phyloP scores from a whole-genome alignment of 2,888 invertebrate species.

The Pecten maximus region DNA sequence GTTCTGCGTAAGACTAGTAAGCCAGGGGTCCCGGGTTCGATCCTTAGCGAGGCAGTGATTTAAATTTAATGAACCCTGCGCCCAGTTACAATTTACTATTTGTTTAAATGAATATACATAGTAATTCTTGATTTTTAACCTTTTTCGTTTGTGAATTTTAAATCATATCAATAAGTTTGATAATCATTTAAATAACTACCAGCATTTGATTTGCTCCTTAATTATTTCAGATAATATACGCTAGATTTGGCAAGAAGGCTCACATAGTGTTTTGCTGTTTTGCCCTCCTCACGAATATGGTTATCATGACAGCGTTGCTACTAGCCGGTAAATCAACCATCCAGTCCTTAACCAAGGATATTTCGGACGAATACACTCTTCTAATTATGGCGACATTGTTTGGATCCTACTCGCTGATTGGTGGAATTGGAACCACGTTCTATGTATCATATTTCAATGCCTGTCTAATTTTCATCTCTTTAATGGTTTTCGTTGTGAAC shows the following conservation, averaged over 20 bases:
- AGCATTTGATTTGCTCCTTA: no score
- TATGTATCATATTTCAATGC: slow-evolving; percentile 79
- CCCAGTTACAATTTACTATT: no score
- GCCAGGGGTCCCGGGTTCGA: no score
- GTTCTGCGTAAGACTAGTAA: no score
- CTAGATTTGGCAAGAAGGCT: slow-evolving; percentile 72
- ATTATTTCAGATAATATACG: slow-evolving; percentile 71
- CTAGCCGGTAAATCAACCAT: slow-evolving; percentile 75
- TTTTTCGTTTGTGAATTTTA: no score
- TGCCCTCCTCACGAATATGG: slow-evolving; percentile 75
- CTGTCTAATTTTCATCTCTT: slow-evolving; percentile 73
- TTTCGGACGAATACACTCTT: slow-evolving; percentile 73
- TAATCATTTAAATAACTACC: no score
- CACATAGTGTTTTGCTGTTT: slow-evolving; percentile 78
- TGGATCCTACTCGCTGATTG: slow-evolving; percentile 77
- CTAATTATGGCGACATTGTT: slow-evolving; percentile 77
- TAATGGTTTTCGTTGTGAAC: slow-evolving; percentile 75
- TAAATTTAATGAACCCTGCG: no score
- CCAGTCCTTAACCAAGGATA: slow-evolving; percentile 72
- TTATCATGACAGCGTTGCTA: slow-evolving; percentile 75
- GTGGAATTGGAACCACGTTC: slow-evolving; percentile 78
- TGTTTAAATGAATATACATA: no score
- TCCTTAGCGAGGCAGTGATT: no score
- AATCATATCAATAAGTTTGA: no score
- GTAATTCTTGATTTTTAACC: no score